Base-by-base conservation (phyloP, 2,113 vertebrate genomes). In the Phainopepla nitens region DNA sequence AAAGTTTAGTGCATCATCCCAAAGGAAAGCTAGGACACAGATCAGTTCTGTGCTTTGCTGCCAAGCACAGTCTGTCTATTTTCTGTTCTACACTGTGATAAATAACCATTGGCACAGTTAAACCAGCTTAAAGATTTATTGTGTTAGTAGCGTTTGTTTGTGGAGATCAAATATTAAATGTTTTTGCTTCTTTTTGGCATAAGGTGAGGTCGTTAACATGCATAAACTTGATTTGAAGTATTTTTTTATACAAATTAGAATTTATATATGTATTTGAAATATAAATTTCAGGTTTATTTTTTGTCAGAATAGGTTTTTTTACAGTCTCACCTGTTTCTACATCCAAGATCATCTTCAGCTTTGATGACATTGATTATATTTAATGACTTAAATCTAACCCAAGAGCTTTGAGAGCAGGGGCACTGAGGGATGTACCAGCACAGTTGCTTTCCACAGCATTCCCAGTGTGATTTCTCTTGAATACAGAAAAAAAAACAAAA, bases 401-500 rank as follows among this genome's bases (percentile, higher is more conserved):
- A 50, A 13, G 28, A 71, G 33, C 29, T 93, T 25, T 64, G 21
- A 33, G 14, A 50, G 8, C 7, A 35, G 35, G 12, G 4, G 1
- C 16, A 27, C 1, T 54, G 28, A 54, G 47, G 56, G 39, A 19
- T 1, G 0, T 2, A 7, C 33, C 10, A 36, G 41, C 16, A 22
- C 21, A 7, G 39, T 12, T 49, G 27, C 33, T 56, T 44, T 12
- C 22, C 47, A 21, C 2, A 56, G 29, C n/a, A 60, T n/a, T 57
- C 29, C 18, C 24, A 12, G 8, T 41, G 12, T 11, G 76, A 39
- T 35, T 56, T 42, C 14, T n/a, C 24, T 8, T 18, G 44, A 23
- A 9, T 11, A 6, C 2, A 49, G 13, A 12, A 13, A 22, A 68
- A 6, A 54, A 33, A 31, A 1, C 27, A 20, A 15, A 39, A 25